phyloP scores from a whole-genome alignment of 2,888 invertebrate species.

The Meloe dianella region DNA sequence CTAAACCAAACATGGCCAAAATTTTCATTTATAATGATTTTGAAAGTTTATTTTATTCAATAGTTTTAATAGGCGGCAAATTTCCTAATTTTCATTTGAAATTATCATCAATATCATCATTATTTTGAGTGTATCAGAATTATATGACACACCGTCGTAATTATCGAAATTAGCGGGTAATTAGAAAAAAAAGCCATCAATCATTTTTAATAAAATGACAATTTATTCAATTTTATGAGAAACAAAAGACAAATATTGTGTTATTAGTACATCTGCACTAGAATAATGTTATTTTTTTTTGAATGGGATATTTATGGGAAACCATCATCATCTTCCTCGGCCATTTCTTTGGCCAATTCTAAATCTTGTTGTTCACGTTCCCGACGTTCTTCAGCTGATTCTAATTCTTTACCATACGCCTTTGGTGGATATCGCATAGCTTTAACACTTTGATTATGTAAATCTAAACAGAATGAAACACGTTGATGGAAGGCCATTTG shows the following conservation, averaged over 20 bases:
- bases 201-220: not conserved
- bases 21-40: too few relatives aligned
- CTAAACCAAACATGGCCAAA: too few relatives aligned
- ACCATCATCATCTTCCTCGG: slow-evolving; percentile 97
- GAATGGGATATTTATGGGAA: slow-evolving; percentile 65
- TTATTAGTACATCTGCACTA: too few relatives aligned
- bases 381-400: slow-evolving; percentile 94
- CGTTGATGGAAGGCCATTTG: slow-evolving; percentile 95
- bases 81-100: too few relatives aligned
- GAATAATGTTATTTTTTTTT: not conserved
- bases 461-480: slow-evolving; percentile 95
- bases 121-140: too few relatives aligned
- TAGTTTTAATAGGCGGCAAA: too few relatives aligned
- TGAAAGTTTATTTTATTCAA: too few relatives aligned
- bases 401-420: slow-evolving; percentile 96
- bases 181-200: not conserved
- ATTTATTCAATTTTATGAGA: not conserved
- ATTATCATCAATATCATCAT: too few relatives aligned
- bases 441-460: slow-evolving; percentile 98
- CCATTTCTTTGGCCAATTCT: slow-evolving; percentile 99
- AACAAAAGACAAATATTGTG: too few relatives aligned
- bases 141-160: not conserved
- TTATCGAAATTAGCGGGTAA: not conserved
- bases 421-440: slow-evolving; percentile 99
- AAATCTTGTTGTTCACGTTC: slow-evolving; percentile 98